These are phyloP conservation scores for Crax fasciolata DNA, from an alignment of 2,797 vertebrate genomes.

Conservation along the genomic window DNA sequence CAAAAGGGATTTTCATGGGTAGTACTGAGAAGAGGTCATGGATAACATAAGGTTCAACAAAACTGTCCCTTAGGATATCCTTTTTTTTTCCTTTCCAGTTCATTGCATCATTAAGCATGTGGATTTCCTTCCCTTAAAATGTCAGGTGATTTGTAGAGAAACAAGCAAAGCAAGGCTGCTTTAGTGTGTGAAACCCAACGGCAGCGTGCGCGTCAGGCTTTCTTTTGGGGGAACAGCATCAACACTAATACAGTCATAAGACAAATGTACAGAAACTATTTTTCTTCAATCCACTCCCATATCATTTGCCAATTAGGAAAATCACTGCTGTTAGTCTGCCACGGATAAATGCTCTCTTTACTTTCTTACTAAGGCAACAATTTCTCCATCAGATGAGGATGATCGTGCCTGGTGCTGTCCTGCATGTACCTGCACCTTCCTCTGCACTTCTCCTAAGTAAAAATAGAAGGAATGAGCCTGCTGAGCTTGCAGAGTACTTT, in stretches of 20 bases:
- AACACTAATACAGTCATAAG: not conserved
- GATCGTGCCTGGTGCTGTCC: fast-evolving
- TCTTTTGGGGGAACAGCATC: not conserved
- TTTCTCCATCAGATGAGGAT: not conserved
- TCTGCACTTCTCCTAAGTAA: not conserved
- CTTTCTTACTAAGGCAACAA: not conserved
- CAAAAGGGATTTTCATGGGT: not conserved
- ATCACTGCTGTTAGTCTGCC: not conserved
- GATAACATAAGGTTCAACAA: not conserved
- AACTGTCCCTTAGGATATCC: not conserved
- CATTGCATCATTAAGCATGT: not conserved
- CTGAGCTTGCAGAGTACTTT: not conserved
- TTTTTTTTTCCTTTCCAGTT: not conserved
- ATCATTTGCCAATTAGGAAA: conserved; percentile 9
- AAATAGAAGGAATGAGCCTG: not conserved
- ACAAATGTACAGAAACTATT: not conserved
- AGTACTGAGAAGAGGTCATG: not conserved
- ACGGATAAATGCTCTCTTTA: not conserved
- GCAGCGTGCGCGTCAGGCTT: not conserved
- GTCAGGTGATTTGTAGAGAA: not conserved
- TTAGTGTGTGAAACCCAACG: not conserved
- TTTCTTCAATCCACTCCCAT: not conserved
- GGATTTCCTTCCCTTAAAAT: not conserved
- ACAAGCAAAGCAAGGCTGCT: not conserved
- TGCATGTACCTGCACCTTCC: fast-evolving